These are phyloP conservation scores for Epizoanthus ramosus DNA, from an alignment of 92 coral and sea anemone species.

Conservation along the genomic window DNA sequence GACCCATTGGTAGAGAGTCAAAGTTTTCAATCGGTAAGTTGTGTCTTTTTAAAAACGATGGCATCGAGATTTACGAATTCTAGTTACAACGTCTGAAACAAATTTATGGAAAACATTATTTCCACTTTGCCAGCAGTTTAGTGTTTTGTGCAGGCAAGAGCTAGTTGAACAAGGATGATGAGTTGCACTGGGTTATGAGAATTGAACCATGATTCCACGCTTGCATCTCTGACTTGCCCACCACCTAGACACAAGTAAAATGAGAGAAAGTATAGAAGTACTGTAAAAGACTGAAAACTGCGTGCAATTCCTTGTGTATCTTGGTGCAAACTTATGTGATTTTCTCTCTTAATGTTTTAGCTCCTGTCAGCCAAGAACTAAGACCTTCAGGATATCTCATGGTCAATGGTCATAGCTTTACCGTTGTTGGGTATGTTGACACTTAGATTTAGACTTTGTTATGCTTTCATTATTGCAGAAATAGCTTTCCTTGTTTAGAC, in stretches of 20 bases:
- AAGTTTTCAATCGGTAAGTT: constrained; percentile 78
- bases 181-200: constrained; percentile 10
- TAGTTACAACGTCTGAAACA: not conserved
- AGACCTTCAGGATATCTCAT: constrained; percentile 69
- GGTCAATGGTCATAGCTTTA: constrained; percentile 82
- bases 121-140: too few relatives aligned
- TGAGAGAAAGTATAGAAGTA: too few relatives aligned
- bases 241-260: not conserved
- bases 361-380: constrained; percentile 46
- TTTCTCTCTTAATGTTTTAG: constrained; percentile 19
- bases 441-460: not conserved
- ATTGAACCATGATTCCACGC: not conserved
- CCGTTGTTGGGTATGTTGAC: constrained; percentile 85
- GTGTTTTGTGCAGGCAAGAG: not conserved
- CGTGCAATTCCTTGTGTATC: not conserved
- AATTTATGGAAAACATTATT: too few relatives aligned
- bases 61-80: not conserved
- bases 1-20: constrained; percentile 84
- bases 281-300: too few relatives aligned
- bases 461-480: too few relatives aligned
- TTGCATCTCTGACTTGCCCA: not conserved
- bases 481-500: too few relatives aligned
- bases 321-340: not conserved
- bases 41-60: not conserved
- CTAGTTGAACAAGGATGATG: not conserved